Percentiles rank a stretch among this genome's conserved stretches.
phyloP scores from a whole-genome alignment of 2,888 invertebrate species.

The Epirrita christyi region DNA sequence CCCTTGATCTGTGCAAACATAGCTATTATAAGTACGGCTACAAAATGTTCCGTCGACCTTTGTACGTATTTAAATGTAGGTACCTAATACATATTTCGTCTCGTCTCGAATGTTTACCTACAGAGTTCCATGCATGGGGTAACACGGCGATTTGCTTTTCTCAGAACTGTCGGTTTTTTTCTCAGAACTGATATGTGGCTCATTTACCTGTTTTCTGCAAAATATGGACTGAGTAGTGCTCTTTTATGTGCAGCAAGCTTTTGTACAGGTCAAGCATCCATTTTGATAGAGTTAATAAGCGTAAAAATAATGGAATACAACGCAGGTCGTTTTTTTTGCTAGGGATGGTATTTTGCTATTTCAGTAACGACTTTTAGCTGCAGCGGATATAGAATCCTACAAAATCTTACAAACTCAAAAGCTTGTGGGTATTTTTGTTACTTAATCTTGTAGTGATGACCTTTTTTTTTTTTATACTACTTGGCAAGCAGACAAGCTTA shows the following conservation, averaged over 20 bases:
- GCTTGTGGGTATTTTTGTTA: no score
- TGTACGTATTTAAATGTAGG: slow-evolving; percentile 31
- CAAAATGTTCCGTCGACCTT: slow-evolving; percentile 38
- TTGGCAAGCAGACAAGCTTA: no score
- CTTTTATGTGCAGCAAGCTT: background rate
- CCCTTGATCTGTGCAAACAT: slow-evolving; percentile 32
- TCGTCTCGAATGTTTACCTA: slow-evolving; percentile 72
- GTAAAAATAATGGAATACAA: background rate
- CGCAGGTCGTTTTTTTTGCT: no score
- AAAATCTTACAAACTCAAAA: no score
- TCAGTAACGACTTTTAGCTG: no score
- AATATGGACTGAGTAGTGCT: background rate
- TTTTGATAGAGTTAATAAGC: background rate
- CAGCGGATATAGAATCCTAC: no score
- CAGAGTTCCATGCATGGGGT: slow-evolving; percentile 57
- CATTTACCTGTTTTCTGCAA: background rate
- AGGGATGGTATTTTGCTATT: no score
- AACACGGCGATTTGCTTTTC: slow-evolving; percentile 27
- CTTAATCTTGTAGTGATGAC: no score
- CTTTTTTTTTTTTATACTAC: no score
- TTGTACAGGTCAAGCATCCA: background rate
- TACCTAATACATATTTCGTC: slow-evolving; percentile 40
- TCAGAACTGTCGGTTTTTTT: slow-evolving; percentile 19
- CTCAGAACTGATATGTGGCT: slow-evolving; percentile 15
- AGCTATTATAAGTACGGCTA: slow-evolving; percentile 29